Percentiles rank a stretch among this genome's conserved stretches.
Conservation (phyloP, 2,888 invertebrate genomes). For the Philhelius pedissequus region DNA sequence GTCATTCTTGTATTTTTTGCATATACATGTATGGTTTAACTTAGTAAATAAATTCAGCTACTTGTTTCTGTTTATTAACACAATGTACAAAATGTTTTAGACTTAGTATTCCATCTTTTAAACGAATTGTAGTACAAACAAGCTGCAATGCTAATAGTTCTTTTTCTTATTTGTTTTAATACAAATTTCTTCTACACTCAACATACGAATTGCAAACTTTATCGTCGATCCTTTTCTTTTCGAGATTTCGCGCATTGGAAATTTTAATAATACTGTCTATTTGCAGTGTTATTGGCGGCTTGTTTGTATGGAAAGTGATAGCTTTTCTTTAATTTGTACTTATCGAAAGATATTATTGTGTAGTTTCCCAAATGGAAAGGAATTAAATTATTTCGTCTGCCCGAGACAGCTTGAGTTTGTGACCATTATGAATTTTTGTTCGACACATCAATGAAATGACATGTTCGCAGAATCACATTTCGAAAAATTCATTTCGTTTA, state of each 20-base stretch:
- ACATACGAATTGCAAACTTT: conserved; percentile 48
- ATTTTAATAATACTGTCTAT: conserved; percentile 10
- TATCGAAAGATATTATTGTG: conserved; percentile 30
- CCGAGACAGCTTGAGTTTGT: conserved; percentile 66
- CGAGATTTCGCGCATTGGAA: conserved; percentile 5
- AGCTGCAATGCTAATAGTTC: conserved; percentile 41
- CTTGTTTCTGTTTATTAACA: conserved; percentile 7
- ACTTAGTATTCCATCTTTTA: conserved; percentile 12
- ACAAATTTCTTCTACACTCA: conserved; percentile 55
- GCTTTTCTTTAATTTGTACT: conserved; percentile 14
- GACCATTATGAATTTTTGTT: conserved; percentile 59
- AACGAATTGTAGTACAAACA: conserved; percentile 52
- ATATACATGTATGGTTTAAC: conserved; percentile 43
- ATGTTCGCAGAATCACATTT: conserved; percentile 36
- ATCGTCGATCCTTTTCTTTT: conserved; percentile 35
- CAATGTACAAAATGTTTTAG: conserved; percentile 3
- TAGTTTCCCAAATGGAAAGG: conserved; percentile 32
- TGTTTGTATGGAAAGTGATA: conserved; percentile 21
- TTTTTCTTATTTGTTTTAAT: conserved; percentile 23
- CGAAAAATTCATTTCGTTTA: conserved; percentile 14
- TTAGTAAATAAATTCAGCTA: conserved; percentile 40
- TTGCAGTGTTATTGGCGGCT: conserved; percentile 20
- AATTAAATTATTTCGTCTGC: conserved; percentile 63
- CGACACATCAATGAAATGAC: conserved; percentile 53
- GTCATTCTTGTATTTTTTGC: conserved; percentile 22